phyloP scores from a whole-genome alignment of 1,140 invertebrate species.

The Mamestra configurata region DNA sequence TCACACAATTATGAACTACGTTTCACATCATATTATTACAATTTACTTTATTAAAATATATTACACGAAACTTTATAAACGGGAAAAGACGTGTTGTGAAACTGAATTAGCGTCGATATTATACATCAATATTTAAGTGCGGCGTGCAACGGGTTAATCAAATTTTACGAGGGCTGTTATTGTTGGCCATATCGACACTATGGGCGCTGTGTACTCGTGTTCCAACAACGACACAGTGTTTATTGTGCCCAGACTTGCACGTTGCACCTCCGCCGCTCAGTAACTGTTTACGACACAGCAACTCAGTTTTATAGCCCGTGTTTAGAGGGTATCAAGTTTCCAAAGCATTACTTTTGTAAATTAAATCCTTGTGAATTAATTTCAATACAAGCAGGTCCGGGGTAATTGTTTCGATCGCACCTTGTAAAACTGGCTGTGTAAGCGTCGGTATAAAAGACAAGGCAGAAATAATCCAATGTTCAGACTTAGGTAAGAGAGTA shows the following conservation, averaged over 20 bases:
- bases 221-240: constrained; percentile 42
- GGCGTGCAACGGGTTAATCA: constrained; percentile 31
- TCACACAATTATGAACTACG: neutral
- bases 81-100: constrained; percentile 10
- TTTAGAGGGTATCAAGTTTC: constrained; percentile 39
- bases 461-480: neutral
- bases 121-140: constrained; percentile 32
- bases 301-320: constrained; percentile 36
- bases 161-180: constrained; percentile 47
- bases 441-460: neutral
- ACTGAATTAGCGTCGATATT: constrained; percentile 15
- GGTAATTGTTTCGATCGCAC: neutral
- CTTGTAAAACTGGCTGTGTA: neutral
- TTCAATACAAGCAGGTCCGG: neutral
- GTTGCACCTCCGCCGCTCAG: constrained; percentile 29
- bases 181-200: constrained; percentile 29
- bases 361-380: constrained; percentile 34
- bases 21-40: constrained; percentile 10
- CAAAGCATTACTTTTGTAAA: constrained; percentile 21
- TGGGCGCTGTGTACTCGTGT: constrained; percentile 13
- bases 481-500: neutral
- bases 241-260: constrained; percentile 16
- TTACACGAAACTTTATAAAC: constrained; percentile 13
- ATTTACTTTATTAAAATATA: constrained; percentile 19
- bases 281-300: constrained; percentile 38